Percentiles rank a stretch among this genome's conserved stretches.
Evolutionary conservation across 2,888 invertebrate genomes (phyloP).

Genomic region (Tholera decimalis): DNA sequence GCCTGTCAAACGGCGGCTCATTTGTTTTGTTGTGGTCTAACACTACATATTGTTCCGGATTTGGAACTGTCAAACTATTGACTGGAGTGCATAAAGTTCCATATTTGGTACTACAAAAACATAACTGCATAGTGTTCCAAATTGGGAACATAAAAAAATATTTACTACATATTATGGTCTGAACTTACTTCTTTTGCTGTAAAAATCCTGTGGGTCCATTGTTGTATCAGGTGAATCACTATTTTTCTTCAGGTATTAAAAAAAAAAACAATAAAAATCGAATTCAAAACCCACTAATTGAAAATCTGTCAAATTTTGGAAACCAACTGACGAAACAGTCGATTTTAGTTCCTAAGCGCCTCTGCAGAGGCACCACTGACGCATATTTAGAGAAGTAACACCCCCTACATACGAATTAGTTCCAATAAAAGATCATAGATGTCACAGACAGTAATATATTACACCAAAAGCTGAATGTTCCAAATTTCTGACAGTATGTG

Average conservation of each 20-base stretch:
- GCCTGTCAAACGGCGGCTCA: slow-evolving; percentile 1
- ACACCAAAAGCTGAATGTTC: no score
- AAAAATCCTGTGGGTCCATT: background rate
- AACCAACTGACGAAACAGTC: slow-evolving; percentile 1
- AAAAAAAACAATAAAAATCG: no score
- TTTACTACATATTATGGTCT: background rate
- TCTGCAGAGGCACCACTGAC: no score
- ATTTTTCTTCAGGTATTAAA: background rate
- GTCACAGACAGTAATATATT: no score
- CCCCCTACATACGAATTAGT: no score
- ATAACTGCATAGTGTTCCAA: background rate
- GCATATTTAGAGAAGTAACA: no score
- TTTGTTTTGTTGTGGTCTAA: no score
- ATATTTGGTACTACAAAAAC: slow-evolving; percentile 2
- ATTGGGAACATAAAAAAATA: background rate
- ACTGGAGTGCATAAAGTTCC: slow-evolving; percentile 2
- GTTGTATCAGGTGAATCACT: slow-evolving; percentile 1
- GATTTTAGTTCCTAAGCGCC: background rate
- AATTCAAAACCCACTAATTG: background rate
- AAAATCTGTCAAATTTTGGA: background rate
- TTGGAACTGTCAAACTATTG: slow-evolving; percentile 1
- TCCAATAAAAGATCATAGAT: no score
- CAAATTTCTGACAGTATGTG: no score
- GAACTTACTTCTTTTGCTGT: slow-evolving; percentile 2
- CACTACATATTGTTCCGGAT: slow-evolving; percentile 1